Percentiles rank a stretch among this genome's conserved stretches.
phyloP scores from a whole-genome alignment of 2,113 vertebrate species.

The Thinocorus orbignyianus region DNA sequence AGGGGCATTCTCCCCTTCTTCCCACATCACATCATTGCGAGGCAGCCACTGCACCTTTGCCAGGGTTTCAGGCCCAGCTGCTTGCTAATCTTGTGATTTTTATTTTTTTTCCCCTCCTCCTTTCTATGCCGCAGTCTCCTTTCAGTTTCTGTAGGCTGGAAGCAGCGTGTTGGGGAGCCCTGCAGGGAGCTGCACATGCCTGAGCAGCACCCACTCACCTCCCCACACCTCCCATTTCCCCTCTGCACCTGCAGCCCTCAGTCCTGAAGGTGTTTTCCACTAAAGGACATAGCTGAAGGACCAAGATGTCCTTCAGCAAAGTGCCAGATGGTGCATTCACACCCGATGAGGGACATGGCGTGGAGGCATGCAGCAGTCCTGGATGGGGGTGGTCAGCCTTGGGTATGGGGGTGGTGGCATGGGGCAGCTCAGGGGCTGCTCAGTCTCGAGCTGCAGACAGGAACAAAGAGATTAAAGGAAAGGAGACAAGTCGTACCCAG shows the following conservation, averaged over 20 bases:
- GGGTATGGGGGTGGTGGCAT: accelerated
- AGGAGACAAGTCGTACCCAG: neutral
- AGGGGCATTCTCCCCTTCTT: neutral
- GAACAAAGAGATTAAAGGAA: neutral
- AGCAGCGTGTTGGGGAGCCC: neutral
- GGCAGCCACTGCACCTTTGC: neutral
- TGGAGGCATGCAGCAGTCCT: neutral
- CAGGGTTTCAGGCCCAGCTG: neutral
- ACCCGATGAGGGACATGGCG: accelerated
- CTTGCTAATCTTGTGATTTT: neutral
- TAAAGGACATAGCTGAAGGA: neutral
- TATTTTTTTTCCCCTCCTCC: neutral
- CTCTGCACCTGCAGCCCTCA: neutral
- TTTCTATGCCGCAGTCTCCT: neutral
- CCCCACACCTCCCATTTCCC: accelerated
- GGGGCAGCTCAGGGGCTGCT: neutral
- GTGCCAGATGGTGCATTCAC: neutral
- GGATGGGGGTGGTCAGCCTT: neutral
- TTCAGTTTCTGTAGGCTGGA: neutral
- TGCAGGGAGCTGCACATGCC: neutral
- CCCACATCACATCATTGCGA: neutral
- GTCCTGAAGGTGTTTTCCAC: neutral
- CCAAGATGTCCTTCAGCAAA: neutral
- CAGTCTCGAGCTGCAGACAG: accelerated
- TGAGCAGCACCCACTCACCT: neutral